Conservation (phyloP, 2,888 invertebrate species). For the Spodoptera exigua region DNA sequence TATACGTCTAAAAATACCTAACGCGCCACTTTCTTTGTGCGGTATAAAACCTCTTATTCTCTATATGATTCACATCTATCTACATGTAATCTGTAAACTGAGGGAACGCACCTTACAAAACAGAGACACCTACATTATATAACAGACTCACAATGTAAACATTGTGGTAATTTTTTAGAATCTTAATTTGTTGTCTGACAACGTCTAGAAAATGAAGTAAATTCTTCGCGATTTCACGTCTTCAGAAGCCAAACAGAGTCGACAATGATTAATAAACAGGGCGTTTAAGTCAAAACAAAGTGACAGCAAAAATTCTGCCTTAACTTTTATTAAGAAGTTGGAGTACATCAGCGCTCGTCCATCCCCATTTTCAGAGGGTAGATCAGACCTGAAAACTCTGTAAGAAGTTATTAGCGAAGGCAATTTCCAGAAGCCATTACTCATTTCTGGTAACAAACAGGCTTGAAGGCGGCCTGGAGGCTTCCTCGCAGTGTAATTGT, state of each 20-base stretch:
- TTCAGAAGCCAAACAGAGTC: constrained; percentile 43
- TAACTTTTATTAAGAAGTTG: constrained; percentile 76
- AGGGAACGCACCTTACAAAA: too few relatives aligned
- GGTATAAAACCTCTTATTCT: too few relatives aligned
- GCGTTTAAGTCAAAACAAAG: constrained; percentile 74
- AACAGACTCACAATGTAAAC: not conserved
- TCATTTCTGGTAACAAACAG: constrained; percentile 78
- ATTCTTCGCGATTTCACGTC: constrained; percentile 38
- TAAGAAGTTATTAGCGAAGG: constrained; percentile 82
- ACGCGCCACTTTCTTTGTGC: not conserved
- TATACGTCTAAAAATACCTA: not conserved
- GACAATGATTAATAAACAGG: constrained; percentile 61
- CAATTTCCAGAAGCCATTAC: constrained; percentile 84
- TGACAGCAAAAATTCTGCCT: constrained; percentile 69
- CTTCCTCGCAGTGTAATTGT: constrained; percentile 60
- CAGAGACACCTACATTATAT: not conserved
- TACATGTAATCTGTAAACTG: constrained; percentile 2
- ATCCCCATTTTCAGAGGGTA: constrained; percentile 74
- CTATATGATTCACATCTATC: not conserved
- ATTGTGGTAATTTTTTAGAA: constrained; percentile 16
- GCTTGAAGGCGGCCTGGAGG: constrained; percentile 52
- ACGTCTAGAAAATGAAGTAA: constrained; percentile 30
- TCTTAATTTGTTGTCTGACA: constrained; percentile 18
- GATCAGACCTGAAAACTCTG: constrained; percentile 77
- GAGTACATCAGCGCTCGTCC: constrained; percentile 60